Evolutionary conservation across 2,113 vertebrate species (phyloP).

Genomic region (Bungarus multicinctus): DNA sequence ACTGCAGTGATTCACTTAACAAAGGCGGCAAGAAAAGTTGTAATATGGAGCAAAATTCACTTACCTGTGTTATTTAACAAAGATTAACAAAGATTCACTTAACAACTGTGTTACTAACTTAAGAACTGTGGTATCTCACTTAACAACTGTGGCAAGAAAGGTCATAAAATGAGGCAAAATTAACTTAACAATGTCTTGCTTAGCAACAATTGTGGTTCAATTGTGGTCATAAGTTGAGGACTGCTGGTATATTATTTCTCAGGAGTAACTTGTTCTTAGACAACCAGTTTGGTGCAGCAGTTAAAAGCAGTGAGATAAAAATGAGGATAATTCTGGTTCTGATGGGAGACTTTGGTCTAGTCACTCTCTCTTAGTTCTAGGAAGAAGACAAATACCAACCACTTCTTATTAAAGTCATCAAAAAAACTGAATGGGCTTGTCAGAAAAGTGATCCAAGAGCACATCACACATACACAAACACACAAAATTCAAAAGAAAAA

Average conservation of each 20-base stretch:
- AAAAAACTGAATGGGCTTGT: neutral
- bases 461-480: neutral
- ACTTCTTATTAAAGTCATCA: neutral
- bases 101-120: no score
- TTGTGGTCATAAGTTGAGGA: neutral
- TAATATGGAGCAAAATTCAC: neutral
- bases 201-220: neutral
- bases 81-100: no score
- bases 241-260: neutral
- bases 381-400: neutral
- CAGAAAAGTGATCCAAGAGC: neutral
- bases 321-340: neutral
- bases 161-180: neutral
- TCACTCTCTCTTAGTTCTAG: neutral
- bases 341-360: neutral
- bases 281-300: neutral
- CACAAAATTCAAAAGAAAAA: neutral
- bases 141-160: neutral
- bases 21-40: neutral
- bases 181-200: neutral
- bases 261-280: neutral
- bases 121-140: no score
- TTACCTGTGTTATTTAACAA: no score
- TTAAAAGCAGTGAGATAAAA: neutral
- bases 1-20: neutral